Base-by-base conservation (phyloP, 1,140 invertebrate genomes). In the Anastrepha ludens region DNA sequence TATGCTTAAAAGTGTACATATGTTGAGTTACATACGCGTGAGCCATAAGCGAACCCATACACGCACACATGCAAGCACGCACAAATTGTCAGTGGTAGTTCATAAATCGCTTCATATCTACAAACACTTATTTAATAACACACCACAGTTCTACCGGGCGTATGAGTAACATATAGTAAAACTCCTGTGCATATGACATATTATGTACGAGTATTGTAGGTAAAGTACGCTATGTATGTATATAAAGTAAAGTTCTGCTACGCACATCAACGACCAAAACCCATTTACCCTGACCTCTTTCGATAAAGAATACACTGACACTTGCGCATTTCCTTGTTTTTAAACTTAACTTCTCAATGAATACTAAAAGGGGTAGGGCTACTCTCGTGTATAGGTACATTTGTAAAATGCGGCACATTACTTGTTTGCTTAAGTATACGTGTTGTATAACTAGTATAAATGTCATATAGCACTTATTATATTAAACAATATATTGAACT, bases 261-360 rank as follows among this genome's bases (percentile, higher is more conserved):
- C 74, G 29, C 17, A 55, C 41, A 20, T 7, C 11, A 17, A 55
- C 47, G 9, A 81, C 44, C 47, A 29, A n/a, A 81, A 81, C 74
- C 47, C 74, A 81, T 81, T 81, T 81, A 81, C 74, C 74, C 74
- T 81, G 74, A 55, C 74, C 47, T 81, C 47, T 81, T 81, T 81
- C 47, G 6, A 55, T 81, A 55, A 81, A 55, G 41, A n/a, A 81
- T n/a, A 55, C 47, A 81, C 47, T 41, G 47, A 55, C 74, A 20
- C n/a, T 81, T 81, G 74, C 50, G 17, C 8, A 81, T 81, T 81
- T 81, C 74, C 74, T 81, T 81, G 74, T 81, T 81, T 81, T 50
- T 20, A 20, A 55, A 20, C 8, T 81, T 55, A 20, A 47, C 39
- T 55, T 78, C 47, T 17, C 13, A 78, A 78, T 41, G 39, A 74